Evolutionary conservation across 2,797 vertebrate genomes (phyloP), one percentile per base, ranked within the genome.

Genomic region (Notoglanidium macrostoma): DNA sequence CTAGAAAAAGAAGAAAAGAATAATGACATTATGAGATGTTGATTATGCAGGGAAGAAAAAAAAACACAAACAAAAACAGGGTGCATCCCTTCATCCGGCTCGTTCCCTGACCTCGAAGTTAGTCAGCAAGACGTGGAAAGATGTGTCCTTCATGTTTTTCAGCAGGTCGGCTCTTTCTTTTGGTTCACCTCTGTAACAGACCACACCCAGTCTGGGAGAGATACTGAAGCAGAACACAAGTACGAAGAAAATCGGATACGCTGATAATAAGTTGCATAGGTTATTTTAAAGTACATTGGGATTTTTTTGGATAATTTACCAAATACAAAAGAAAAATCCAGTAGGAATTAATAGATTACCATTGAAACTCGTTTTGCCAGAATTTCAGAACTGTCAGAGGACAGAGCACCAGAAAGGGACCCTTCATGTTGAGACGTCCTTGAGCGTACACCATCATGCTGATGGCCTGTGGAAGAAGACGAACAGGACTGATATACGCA

Each of bases 311-410:
- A 0, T 10, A n/a, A 51, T 76, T n/a, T 51, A n/a, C 6, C 23
- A 51, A n/a, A n/a, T n/a, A n/a, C n/a, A n/a, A n/a, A n/a, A n/a
- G 3, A 54, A 68, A 46, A 67, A 67, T 54, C 12, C 3, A 70
- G 23, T 14, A 32, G 59, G 7, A 23, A n/a, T 67, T 5, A 14
- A 23, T 85, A 76, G 73, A 92, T 93, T 93, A 99, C 97, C 96
- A 91, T 87, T 96, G 93, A 89, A 99, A 85, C 91, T 99, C 97
- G 59, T 95, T 95, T 89, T 95, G 97, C 98, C 97, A 99, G 94
- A 98, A 98, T 86, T 95, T 96, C 94, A 98, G 87, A 91, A 98
- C 95, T 0, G 97, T 98, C 26, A 99, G 94, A 2, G 98, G 97
- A 90, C 97, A 97, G 90, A 99, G 94, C 83, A 99, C 94, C 92